Percentiles rank a stretch among this genome's conserved stretches.
phyloP scores from a whole-genome alignment of 2,888 invertebrate genomes.

The Drosophila kuntzei region DNA sequence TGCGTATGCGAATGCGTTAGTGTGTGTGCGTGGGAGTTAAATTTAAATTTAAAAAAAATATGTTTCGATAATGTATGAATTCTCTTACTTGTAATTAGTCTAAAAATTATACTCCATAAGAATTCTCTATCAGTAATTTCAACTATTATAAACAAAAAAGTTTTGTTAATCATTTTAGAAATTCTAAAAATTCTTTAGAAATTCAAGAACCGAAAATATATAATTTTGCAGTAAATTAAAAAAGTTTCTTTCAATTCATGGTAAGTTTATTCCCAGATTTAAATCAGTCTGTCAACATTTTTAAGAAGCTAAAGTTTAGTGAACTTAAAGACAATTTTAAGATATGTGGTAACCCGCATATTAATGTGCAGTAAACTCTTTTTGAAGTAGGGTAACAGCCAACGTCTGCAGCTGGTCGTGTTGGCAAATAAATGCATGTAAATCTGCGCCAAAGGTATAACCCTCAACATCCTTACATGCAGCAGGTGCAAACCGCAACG shows the following conservation, averaged over 20 bases:
- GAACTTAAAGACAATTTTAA: neutral
- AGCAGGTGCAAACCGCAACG: constrained; percentile 44
- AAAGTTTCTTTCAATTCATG: too few relatives aligned
- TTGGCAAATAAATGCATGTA: constrained; percentile 60
- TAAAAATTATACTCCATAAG: neutral
- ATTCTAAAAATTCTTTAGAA: too few relatives aligned
- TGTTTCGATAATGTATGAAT: neutral
- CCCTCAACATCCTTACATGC: constrained; percentile 28
- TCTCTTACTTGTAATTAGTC: neutral
- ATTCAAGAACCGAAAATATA: too few relatives aligned
- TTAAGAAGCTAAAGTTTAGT: neutral
- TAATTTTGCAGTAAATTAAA: too few relatives aligned
- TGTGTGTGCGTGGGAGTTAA: constrained; percentile 16
- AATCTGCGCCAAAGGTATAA: constrained; percentile 51
- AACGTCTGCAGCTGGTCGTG: constrained; percentile 23
- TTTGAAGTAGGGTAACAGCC: neutral
- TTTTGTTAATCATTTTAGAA: too few relatives aligned
- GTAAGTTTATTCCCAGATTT: too few relatives aligned
- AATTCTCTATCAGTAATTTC: neutral
- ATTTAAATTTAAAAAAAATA: neutral
- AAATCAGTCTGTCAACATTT: neutral
- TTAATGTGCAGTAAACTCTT: neutral
- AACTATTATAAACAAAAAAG: too few relatives aligned
- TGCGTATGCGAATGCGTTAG: constrained; percentile 5
- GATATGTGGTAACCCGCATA: neutral